Conservation (phyloP, 2,888 invertebrate species). For the Helleia helle region DNA sequence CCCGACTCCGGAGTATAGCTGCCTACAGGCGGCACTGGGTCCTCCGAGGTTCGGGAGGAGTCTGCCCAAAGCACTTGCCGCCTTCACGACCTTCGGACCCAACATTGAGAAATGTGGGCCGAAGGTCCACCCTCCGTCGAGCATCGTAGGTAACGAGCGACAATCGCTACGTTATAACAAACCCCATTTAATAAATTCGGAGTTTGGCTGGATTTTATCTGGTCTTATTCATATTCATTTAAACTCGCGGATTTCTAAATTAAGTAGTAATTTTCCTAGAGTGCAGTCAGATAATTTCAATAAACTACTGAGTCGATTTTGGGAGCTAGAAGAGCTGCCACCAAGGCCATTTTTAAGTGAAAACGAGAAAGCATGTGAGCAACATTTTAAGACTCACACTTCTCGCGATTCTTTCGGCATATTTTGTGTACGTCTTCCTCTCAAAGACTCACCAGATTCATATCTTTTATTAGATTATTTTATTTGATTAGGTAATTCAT, state of each 20-base stretch:
- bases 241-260: not conserved
- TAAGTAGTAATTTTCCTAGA: not conserved
- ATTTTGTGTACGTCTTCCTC: constrained; percentile 10
- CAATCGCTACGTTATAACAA: not conserved
- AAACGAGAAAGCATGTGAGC: not conserved
- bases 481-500: constrained; percentile 9
- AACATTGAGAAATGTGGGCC: too few species aligned
- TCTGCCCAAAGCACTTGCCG: too few species aligned
- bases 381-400: not conserved
- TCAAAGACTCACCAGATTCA: constrained; percentile 2
- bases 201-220: constrained; percentile 2
- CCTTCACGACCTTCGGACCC: too few species aligned
- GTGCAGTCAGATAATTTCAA: constrained; percentile 1
- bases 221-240: constrained; percentile 4
- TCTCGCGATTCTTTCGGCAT: not conserved
- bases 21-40: too few species aligned
- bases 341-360: not conserved
- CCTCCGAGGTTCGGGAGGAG: too few species aligned
- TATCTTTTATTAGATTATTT: too few species aligned
- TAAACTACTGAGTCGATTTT: constrained; percentile 9
- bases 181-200: not conserved
- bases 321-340: constrained; percentile 10
- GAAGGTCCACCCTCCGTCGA: too few species aligned
- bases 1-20: too few species aligned
- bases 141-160: not conserved